These are phyloP conservation scores for Heliconius hermathena DNA, from an alignment of 1,140 invertebrate species.

Conservation along the genomic window DNA sequence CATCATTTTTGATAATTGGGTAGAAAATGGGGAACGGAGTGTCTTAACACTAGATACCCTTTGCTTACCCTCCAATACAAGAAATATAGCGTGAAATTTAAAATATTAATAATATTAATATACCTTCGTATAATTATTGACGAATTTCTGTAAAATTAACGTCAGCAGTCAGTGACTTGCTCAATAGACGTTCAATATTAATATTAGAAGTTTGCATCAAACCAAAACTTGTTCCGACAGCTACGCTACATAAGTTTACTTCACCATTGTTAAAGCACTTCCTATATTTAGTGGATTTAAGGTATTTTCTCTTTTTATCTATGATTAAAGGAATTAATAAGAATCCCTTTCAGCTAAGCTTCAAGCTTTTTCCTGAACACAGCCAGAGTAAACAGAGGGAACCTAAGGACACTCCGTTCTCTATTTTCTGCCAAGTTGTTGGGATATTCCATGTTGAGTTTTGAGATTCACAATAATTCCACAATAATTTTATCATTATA, in stretches of 20 bases:
- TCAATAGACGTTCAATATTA: conserved; percentile 12
- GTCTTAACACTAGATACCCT: too few species aligned
- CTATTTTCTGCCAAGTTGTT: too few species aligned
- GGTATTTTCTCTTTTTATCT: neutral
- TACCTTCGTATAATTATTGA: neutral
- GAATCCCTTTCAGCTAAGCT: too few species aligned
- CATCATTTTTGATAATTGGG: too few species aligned
- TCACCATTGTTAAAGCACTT: neutral
- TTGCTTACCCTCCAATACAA: too few species aligned
- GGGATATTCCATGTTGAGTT: too few species aligned
- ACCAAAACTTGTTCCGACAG: conserved; percentile 5
- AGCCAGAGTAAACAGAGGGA: too few species aligned
- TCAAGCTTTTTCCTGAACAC: too few species aligned
- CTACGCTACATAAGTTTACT: neutral
- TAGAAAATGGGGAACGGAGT: too few species aligned
- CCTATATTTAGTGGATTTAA: conserved; percentile 3
- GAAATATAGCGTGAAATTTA: neutral
- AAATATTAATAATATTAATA: neutral
- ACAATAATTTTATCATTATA: too few species aligned
- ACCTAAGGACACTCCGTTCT: too few species aligned
- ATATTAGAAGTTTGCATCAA: conserved; percentile 9
- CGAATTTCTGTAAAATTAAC: neutral
- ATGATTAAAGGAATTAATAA: neutral
- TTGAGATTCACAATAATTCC: too few species aligned
- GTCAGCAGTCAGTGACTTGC: neutral